Conservation (phyloP, 1,140 invertebrate genomes). For the Trinorchestia longiramus region DNA sequence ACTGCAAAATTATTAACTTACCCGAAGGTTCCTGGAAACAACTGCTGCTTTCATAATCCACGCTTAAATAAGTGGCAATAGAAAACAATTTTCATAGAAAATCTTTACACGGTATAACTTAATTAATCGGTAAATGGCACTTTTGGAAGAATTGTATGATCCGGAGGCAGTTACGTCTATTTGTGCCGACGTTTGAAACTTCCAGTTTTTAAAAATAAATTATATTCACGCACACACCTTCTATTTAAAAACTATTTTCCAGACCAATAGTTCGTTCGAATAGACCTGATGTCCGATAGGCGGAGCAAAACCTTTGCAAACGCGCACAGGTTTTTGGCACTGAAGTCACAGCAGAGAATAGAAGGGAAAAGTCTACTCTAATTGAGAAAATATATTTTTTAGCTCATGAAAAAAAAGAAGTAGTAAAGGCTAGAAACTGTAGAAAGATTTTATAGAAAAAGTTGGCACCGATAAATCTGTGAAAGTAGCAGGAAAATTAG, state of each 20-base stretch:
- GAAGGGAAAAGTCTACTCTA: not conserved
- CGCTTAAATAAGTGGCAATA: not conserved
- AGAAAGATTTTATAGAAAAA: constrained; percentile 18
- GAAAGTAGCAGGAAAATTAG: not conserved
- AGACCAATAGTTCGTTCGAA: not conserved
- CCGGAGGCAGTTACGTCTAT: not conserved
- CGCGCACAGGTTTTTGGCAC: not conserved
- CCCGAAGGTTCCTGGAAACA: constrained; percentile 26
- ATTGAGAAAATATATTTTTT: constrained; percentile 24
- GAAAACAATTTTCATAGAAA: not conserved
- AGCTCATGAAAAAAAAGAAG: not conserved
- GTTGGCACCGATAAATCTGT: constrained; percentile 24
- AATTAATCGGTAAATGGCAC: not conserved
- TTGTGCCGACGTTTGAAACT: not conserved
- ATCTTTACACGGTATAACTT: not conserved
- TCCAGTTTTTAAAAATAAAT: not conserved
- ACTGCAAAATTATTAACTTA: not conserved
- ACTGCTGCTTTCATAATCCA: constrained; percentile 33
- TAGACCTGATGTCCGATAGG: not conserved
- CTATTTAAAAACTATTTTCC: not conserved
- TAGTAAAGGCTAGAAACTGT: not conserved
- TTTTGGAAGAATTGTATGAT: not conserved
- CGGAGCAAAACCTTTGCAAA: not conserved
- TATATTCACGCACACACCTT: not conserved
- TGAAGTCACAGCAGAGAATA: not conserved